Evolutionary conservation across 2,113 vertebrate species (phyloP).

Genomic region (Cebus imitator): DNA sequence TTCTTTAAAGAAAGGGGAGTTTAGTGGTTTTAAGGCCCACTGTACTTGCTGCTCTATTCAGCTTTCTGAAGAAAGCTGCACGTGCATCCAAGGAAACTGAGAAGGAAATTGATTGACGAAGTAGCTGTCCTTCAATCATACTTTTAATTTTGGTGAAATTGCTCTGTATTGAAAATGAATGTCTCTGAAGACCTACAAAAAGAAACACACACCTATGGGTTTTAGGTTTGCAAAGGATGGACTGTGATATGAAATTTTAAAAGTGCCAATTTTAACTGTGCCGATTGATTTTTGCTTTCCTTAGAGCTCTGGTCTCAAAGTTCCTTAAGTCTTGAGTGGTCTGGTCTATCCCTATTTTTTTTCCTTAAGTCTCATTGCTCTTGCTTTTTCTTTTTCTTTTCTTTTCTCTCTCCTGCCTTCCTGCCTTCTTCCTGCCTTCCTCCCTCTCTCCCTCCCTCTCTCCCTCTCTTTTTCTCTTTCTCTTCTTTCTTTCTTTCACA

Average conservation of each 20-base stretch:
- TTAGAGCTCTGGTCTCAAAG: neutral
- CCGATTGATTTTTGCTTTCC: neutral
- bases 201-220: neutral
- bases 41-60: neutral
- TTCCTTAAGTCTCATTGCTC: neutral
- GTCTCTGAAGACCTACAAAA: neutral
- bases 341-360: neutral
- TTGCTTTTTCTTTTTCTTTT: too few species aligned
- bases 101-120: neutral
- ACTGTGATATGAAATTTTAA: neutral
- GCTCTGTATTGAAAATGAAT: neutral
- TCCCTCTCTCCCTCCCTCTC: too few species aligned
- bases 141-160: neutral
- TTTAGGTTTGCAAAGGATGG: neutral
- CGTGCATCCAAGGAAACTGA: fast-evolving
- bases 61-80: neutral
- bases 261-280: neutral
- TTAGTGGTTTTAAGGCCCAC: neutral
- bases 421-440: too few species aligned
- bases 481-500: too few species aligned
- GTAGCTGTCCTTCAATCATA: neutral
- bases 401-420: too few species aligned
- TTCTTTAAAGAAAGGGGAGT: neutral
- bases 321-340: neutral
- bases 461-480: fast-evolving